These are phyloP conservation scores for Sturnus vulgaris DNA, from an alignment of 2,113 vertebrate genomes.

Conservation along the genomic window DNA sequence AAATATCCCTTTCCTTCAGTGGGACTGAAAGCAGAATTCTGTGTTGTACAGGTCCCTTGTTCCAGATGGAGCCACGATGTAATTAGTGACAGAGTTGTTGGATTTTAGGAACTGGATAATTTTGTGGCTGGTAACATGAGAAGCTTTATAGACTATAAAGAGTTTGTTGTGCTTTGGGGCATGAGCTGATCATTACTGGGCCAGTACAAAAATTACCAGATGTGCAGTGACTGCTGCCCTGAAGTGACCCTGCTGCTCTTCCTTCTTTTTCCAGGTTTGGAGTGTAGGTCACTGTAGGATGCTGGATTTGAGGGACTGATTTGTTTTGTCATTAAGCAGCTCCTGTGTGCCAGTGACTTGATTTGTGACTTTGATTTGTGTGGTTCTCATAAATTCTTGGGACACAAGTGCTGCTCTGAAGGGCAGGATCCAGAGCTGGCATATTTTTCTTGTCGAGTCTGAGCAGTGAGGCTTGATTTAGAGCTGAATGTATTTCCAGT, in stretches of 20 bases:
- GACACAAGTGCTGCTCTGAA: background rate
- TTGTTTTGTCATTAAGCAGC: background rate
- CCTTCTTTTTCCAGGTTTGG: background rate
- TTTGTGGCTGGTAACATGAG: slow-evolving; percentile 1
- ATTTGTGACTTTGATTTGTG: background rate
- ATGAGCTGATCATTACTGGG: background rate
- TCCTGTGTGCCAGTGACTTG: background rate
- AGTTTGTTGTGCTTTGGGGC: slow-evolving; percentile 34
- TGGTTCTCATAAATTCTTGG: background rate
- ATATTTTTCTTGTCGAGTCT: background rate
- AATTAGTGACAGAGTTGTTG: slow-evolving; percentile 19
- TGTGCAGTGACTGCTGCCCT: background rate
- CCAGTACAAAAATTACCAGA: background rate
- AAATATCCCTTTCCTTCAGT: background rate
- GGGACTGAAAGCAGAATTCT: background rate
- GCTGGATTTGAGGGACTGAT: background rate
- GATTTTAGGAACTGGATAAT: slow-evolving; percentile 30
- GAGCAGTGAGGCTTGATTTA: background rate
- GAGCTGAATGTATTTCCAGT: background rate
- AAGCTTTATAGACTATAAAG: slow-evolving; percentile 37
- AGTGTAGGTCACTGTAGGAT: background rate
- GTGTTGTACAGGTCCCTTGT: background rate
- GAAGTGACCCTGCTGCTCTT: background rate
- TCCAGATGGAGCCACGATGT: background rate
- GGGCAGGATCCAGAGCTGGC: background rate